phyloP scores from a whole-genome alignment of 92 coral and sea anemone genomes.

The Siderastrea siderea region DNA sequence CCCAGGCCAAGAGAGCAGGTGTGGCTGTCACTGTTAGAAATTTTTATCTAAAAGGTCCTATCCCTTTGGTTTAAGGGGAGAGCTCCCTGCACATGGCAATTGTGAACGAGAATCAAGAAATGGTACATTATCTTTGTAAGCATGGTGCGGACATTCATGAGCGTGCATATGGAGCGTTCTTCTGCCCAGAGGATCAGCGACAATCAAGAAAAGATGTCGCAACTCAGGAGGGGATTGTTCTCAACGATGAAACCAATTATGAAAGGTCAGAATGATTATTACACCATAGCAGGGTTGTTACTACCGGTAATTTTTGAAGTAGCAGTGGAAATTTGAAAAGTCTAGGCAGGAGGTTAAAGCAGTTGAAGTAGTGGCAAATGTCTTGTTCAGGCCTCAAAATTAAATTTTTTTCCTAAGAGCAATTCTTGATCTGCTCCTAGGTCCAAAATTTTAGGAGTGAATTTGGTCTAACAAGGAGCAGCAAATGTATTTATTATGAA shows the following conservation, averaged over 20 bases:
- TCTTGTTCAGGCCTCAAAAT: no score
- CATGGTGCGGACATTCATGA: slow-evolving; percentile 88
- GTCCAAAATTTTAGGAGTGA: no score
- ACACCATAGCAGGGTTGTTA: not conserved
- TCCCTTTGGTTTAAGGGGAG: slow-evolving; percentile 66
- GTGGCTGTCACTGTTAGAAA: not conserved
- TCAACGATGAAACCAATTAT: slow-evolving; percentile 78
- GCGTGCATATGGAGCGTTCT: slow-evolving; percentile 91
- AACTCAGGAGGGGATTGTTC: slow-evolving; percentile 56
- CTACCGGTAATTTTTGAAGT: no score
- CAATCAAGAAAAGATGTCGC: slow-evolving; percentile 67
- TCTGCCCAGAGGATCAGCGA: slow-evolving; percentile 90
- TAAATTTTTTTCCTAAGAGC: no score
- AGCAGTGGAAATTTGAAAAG: no score
- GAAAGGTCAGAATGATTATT: slow-evolving; percentile 47
- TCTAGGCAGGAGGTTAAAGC: no score
- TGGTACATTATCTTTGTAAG: slow-evolving; percentile 87
- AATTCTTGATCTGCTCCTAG: no score
- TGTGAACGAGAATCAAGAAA: slow-evolving; percentile 77
- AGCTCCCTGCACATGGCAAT: slow-evolving; percentile 92
- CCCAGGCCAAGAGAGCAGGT: no score
- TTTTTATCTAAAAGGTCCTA: not conserved
- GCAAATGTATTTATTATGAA: no score
- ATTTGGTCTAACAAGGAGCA: no score
- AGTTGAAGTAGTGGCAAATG: no score